These are phyloP conservation scores for Phataginus tricuspis DNA, from an alignment of 2,797 vertebrate genomes.

Conservation along the genomic window DNA sequence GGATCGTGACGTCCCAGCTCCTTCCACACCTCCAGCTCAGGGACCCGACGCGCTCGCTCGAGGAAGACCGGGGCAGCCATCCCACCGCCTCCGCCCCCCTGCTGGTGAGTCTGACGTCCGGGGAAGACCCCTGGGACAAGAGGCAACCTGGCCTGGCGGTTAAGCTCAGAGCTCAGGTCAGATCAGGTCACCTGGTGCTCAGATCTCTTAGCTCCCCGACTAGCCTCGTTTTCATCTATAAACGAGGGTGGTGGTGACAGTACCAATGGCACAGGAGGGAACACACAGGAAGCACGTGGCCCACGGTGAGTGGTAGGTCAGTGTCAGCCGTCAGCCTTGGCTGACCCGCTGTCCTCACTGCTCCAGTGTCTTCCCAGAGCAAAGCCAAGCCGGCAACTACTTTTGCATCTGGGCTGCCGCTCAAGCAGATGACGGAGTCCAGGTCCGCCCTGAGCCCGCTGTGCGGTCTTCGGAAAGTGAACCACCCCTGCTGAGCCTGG, in stretches of 20 bases:
- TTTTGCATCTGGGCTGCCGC: background rate
- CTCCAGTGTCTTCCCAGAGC: background rate
- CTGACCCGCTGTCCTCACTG: background rate
- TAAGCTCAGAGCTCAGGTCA: background rate
- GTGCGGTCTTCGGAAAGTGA: background rate
- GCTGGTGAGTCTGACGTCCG: background rate
- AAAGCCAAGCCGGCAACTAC: background rate
- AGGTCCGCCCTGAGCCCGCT: background rate
- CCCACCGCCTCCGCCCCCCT: too few relatives aligned
- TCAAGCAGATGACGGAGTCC: background rate
- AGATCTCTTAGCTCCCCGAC: background rate
- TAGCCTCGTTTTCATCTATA: background rate
- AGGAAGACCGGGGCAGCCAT: background rate
- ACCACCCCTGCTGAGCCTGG: background rate
- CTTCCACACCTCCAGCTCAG: background rate
- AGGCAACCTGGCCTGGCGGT: background rate
- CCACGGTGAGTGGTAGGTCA: accelerated
- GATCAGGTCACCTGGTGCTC: background rate
- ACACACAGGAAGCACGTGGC: accelerated
- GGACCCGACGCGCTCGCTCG: background rate
- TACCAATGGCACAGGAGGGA: accelerated
- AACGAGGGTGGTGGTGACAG: too few relatives aligned
- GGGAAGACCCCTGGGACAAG: background rate
- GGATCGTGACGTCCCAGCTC: background rate
- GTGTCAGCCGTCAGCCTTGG: background rate